Conservation (phyloP, 1,140 invertebrate species). For the Acyrthosiphon pisum region DNA sequence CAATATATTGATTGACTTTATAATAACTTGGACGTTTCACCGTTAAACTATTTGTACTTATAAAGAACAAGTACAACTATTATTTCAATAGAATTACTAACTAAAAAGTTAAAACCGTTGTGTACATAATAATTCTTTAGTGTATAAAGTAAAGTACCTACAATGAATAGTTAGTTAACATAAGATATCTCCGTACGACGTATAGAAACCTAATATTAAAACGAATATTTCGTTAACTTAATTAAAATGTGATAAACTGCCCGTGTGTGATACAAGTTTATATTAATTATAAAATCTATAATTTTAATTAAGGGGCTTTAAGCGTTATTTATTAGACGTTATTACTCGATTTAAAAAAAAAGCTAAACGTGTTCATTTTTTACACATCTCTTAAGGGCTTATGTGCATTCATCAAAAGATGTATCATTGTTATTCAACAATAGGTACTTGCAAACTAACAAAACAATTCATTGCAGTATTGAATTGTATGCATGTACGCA, state of each 20-base stretch:
- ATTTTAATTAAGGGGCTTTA: not conserved
- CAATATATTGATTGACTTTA: too few species aligned
- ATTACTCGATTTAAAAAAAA: not conserved
- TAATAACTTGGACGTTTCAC: too few species aligned
- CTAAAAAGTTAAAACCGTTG: too few species aligned
- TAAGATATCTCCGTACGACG: not conserved
- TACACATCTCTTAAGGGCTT: not conserved
- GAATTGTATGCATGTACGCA: not conserved
- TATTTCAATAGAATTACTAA: too few species aligned
- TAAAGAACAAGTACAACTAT: too few species aligned
- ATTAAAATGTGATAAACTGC: not conserved
- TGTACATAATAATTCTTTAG: not conserved
- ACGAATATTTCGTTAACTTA: not conserved
- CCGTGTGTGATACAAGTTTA: not conserved
- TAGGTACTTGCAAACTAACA: not conserved
- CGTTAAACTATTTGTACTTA: too few species aligned
- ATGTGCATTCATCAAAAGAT: not conserved
- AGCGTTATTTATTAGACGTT: not conserved
- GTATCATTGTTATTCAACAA: not conserved
- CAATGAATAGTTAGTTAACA: not conserved
- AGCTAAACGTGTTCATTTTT: not conserved
- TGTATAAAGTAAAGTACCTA: not conserved
- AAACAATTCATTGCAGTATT: not conserved
- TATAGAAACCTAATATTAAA: not conserved
- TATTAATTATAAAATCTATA: constrained; percentile 6